Evolutionary conservation across 92 coral and sea anemone species (phyloP), one percentile per base, ranked within the genome.

Genomic region (Porites rus): DNA sequence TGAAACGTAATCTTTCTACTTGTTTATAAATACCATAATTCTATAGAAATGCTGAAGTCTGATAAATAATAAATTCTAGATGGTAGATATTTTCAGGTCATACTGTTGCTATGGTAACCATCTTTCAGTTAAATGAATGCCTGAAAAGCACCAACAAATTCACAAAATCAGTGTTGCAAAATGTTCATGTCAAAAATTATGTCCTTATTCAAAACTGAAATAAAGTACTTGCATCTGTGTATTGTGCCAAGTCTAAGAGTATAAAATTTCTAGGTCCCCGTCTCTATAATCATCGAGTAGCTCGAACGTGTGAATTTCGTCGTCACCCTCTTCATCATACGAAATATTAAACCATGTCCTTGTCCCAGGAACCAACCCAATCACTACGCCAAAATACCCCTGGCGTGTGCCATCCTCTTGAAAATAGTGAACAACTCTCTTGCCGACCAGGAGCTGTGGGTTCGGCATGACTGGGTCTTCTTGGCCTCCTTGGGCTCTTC

Each of bases 401-500:
- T 60, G 53, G 78, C 79, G 79, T 24, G 86, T 59, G 19, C 86
- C 81, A 83, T 88, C 91, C 46, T 72, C 91, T 58, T 69, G 68
- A 88, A 77, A 88, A 58, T 81, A 81, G 78, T 87, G 91, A 61
- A 76, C 46, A 70, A 87, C 87, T 76, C 66, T 82, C 71, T 87
- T 87, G 38, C 91, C 86, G 38, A 87, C 72, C 69, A 87, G 87
- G 62, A 80, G 88, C 24, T 87, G 74, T 22, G 87, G 81, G 43
- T 16, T 86, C 19, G 62, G 74, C 51, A 88, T 71, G 54, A 79
- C 74, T 78, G 86, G 90, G 70, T 78, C 54, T 60, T 53, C 82
- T 72, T 79, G 78, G 73, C 73, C 74, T 58, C 65, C 60, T 68
- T 74, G 66, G 24, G 61, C 74, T 72, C 83, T 78, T 25, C 75